A percentile compares a stretch with the other conserved stretches of the same genome.
Evolutionary conservation across 1,140 invertebrate species (phyloP).

Genomic region (Drosophila subobscura): DNA sequence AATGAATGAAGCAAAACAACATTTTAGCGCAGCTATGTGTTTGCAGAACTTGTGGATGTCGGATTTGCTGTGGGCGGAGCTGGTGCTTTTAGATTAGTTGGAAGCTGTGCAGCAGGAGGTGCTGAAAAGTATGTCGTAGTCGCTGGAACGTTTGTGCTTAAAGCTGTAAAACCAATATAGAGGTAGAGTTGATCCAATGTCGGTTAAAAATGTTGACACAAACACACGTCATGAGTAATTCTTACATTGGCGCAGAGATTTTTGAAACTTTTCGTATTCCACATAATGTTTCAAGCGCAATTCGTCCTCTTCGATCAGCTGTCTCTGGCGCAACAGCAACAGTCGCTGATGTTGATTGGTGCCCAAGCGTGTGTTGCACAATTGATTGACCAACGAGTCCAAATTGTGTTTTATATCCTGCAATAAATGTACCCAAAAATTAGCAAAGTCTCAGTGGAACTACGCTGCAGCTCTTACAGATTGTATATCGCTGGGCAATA

Average conservation of each 20-base stretch:
- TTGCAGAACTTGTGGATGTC: slow-evolving; percentile 58
- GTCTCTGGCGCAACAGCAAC: slow-evolving; percentile 77
- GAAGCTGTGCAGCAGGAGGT: slow-evolving; percentile 67
- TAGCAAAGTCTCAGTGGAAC: background rate
- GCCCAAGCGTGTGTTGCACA: slow-evolving; percentile 78
- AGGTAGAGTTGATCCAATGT: too few species aligned
- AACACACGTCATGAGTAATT: too few species aligned
- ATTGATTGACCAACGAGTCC: slow-evolving; percentile 77
- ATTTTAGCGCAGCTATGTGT: slow-evolving; percentile 59
- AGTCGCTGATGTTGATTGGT: slow-evolving; percentile 82
- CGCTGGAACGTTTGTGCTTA: slow-evolving; percentile 77
- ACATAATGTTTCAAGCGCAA: slow-evolving; percentile 82
- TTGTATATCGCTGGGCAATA: slow-evolving; percentile 80
- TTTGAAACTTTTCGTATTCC: slow-evolving; percentile 83
- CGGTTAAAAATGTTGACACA: too few species aligned
- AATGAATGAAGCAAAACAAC: slow-evolving; percentile 41
- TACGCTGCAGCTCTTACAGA: slow-evolving; percentile 58
- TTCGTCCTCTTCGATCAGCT: slow-evolving; percentile 83
- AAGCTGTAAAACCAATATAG: slow-evolving; percentile 35
- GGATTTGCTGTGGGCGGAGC: slow-evolving; percentile 58
- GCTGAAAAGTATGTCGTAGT: slow-evolving; percentile 67
- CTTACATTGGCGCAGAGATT: slow-evolving; percentile 79
- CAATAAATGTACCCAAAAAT: background rate
- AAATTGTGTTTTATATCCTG: slow-evolving; percentile 83
- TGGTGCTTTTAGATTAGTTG: slow-evolving; percentile 62